A percentile compares a stretch with the other conserved stretches of the same genome.
These are phyloP conservation scores for Grus americana DNA, from an alignment of 2,113 vertebrate genomes.

Conservation along the genomic window DNA sequence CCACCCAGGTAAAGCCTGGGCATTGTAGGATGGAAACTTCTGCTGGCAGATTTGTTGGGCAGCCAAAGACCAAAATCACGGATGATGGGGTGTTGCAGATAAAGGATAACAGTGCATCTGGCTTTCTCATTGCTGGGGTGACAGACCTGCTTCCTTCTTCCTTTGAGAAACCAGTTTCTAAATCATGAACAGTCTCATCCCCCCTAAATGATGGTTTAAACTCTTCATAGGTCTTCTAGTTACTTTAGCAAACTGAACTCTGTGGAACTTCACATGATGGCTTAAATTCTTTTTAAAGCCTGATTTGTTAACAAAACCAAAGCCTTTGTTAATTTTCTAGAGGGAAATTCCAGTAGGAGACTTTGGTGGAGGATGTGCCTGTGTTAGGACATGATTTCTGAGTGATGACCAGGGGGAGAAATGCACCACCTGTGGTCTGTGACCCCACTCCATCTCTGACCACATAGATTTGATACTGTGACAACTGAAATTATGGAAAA, in stretches of 20 bases:
- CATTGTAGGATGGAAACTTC: neutral
- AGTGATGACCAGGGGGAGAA: neutral
- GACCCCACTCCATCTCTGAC: neutral
- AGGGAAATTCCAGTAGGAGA: neutral
- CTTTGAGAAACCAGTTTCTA: neutral
- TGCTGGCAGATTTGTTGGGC: neutral
- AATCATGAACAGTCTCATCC: neutral
- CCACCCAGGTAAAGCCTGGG: neutral
- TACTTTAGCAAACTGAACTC: rapidly evolving
- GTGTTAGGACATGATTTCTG: neutral
- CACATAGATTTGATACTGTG: rapidly evolving
- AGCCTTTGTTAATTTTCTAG: neutral
- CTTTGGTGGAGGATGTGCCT: neutral
- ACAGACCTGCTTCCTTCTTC: neutral
- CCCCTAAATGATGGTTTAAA: neutral
- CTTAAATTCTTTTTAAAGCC: neutral
- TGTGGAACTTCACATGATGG: neutral
- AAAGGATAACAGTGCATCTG: neutral
- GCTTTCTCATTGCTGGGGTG: neutral
- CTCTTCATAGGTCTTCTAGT: neutral
- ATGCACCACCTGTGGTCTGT: neutral
- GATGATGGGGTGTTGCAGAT: neutral
- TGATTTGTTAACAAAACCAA: neutral
- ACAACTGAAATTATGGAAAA: neutral
- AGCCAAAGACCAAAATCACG: neutral